A percentile compares a stretch with the other conserved stretches of the same genome.
Conservation (phyloP, 23 tunicate genomes). For the Halocynthia roretzi region DNA sequence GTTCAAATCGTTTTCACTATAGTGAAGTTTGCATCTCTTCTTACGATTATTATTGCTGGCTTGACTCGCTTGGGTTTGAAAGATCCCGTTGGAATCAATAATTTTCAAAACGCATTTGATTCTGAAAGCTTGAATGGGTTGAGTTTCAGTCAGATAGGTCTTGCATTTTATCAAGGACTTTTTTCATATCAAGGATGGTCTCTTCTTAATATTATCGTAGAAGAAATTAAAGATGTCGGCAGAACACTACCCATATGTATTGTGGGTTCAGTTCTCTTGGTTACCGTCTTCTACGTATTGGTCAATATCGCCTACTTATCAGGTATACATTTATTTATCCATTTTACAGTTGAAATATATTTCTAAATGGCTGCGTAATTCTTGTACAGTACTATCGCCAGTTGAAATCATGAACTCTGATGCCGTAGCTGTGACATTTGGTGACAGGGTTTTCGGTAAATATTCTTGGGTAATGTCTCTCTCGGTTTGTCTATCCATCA, state of each 20-base stretch:
- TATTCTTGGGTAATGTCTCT: slow-evolving; percentile 44
- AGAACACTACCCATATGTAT: slow-evolving; percentile 38
- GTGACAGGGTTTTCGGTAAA: slow-evolving; percentile 18
- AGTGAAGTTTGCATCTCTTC: slow-evolving; percentile 43
- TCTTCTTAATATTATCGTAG: slow-evolving; percentile 16
- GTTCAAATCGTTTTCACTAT: slow-evolving; percentile 39
- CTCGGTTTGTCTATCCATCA: slow-evolving; percentile 35
- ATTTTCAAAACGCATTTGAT: slow-evolving; percentile 43
- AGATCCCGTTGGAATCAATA: slow-evolving; percentile 31
- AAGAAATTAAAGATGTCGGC: slow-evolving; percentile 41
- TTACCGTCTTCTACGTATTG: slow-evolving; percentile 29
- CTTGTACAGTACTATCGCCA: too few relatives aligned
- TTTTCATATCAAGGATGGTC: slow-evolving; percentile 52
- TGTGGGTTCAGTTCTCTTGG: slow-evolving; percentile 11
- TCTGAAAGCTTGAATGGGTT: slow-evolving; percentile 4
- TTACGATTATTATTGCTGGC: slow-evolving; percentile 38
- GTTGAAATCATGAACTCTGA: slow-evolving; percentile 28
- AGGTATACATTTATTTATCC: too few relatives aligned
- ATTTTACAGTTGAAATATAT: too few relatives aligned
- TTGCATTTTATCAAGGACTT: slow-evolving; percentile 30
- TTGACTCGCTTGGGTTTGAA: slow-evolving; percentile 22
- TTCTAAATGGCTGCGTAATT: too few relatives aligned
- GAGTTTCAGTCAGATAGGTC: slow-evolving; percentile 14
- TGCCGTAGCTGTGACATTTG: slow-evolving; percentile 47
- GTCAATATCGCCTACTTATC: slow-evolving; percentile 68